These are phyloP conservation scores for Polietes domitor DNA, from an alignment of 2,888 invertebrate species.

Conservation along the genomic window DNA sequence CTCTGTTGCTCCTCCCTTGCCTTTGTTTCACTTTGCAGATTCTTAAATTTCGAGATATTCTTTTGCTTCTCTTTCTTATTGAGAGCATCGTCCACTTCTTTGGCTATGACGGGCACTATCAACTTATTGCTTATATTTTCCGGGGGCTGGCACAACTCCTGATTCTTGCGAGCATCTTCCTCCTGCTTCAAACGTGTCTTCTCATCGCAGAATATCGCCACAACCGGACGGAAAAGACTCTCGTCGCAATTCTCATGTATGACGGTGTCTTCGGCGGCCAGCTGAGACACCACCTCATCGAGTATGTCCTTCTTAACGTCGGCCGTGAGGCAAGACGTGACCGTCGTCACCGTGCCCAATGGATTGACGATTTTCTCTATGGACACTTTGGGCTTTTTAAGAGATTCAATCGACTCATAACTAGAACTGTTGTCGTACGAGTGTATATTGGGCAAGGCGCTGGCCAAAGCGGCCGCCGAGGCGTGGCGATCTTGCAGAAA, in stretches of 20 bases:
- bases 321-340: constrained; percentile 76
- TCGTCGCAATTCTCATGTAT: constrained; percentile 86
- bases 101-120: constrained; percentile 80
- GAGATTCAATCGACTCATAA: constrained; percentile 68
- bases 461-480: constrained; percentile 71
- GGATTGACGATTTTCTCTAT: constrained; percentile 86
- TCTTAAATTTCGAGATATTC: constrained; percentile 27
- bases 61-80: constrained; percentile 73
- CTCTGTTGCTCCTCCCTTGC: constrained; percentile 35
- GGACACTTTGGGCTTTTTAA: constrained; percentile 64
- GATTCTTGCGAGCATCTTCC: constrained; percentile 68
- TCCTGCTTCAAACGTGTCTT: constrained; percentile 74
- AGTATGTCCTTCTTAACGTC: constrained; percentile 76
- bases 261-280: constrained; percentile 77
- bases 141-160: constrained; percentile 73
- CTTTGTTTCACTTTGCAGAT: background rate
- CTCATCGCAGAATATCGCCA: constrained; percentile 80
- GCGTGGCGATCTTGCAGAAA: constrained; percentile 45
- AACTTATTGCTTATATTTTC: constrained; percentile 77
- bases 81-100: constrained; percentile 76
- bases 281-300: constrained; percentile 76
- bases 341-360: constrained; percentile 85
- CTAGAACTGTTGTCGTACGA: constrained; percentile 71
- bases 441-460: constrained; percentile 74
- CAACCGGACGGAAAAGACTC: constrained; percentile 86